Evolutionary conservation across 2,113 vertebrate genomes (phyloP).

Genomic region (Onychorhynchus coronatus): DNA sequence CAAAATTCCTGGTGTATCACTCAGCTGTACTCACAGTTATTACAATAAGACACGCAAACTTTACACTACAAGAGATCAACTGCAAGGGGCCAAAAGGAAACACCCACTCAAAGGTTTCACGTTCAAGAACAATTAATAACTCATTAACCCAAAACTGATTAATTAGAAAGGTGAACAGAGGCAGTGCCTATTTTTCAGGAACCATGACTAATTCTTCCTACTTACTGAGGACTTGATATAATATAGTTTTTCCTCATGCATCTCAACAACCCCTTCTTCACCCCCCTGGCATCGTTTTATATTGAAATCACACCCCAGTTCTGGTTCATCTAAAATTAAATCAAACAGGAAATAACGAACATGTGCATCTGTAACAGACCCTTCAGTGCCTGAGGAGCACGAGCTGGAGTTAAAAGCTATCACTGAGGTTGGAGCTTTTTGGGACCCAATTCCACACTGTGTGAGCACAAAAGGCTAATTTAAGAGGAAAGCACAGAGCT

Average conservation of each 20-base stretch:
- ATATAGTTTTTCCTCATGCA: neutral
- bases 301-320: slow-evolving; percentile 8
- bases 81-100: neutral
- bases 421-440: neutral
- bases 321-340: slow-evolving; percentile 4
- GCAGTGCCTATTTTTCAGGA: neutral
- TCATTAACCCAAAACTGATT: neutral
- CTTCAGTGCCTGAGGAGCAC: neutral
- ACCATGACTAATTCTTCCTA: neutral
- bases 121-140: neutral
- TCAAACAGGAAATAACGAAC: neutral
- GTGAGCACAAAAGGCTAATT: neutral
- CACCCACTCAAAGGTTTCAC: neutral
- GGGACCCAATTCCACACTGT: neutral
- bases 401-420: neutral
- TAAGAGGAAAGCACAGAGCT: neutral
- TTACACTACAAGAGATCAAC: neutral
- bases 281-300: neutral
- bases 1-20: neutral
- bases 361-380: neutral
- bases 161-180: neutral
- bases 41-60: neutral
- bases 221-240: neutral
- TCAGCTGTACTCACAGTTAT: neutral
- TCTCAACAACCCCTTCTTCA: neutral